These are phyloP conservation scores for Pachliopta kotzebuea DNA, from an alignment of 2,888 invertebrate species.

Conservation along the genomic window DNA sequence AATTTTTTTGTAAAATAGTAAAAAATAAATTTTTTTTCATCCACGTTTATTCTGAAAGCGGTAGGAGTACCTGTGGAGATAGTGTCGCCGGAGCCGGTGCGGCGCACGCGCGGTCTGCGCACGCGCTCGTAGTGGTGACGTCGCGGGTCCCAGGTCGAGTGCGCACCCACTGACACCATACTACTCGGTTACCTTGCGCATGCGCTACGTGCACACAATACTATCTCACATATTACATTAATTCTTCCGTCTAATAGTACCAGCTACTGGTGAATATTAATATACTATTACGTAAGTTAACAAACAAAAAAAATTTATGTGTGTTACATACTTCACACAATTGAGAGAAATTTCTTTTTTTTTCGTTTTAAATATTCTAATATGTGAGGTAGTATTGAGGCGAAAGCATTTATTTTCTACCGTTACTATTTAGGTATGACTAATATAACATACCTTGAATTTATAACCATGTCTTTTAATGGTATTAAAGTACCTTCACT, in stretches of 20 bases:
- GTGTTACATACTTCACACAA: background rate
- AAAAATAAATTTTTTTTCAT: background rate
- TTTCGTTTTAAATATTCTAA: background rate
- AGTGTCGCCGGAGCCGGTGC: slow-evolving; percentile 84
- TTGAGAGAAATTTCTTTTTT: background rate
- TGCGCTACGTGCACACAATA: slow-evolving; percentile 78
- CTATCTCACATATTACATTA: slow-evolving; percentile 13
- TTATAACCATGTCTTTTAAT: slow-evolving; percentile 14
- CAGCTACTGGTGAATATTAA: too few relatives aligned
- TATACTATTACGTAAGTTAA: too few relatives aligned
- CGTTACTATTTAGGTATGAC: slow-evolving; percentile 30
- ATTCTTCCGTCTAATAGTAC: background rate
- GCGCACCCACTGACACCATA: slow-evolving; percentile 75
- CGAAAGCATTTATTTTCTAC: slow-evolving; percentile 33
- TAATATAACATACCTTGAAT: slow-evolving; percentile 19
- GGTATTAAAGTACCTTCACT: slow-evolving; percentile 13
- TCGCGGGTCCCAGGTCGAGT: slow-evolving; percentile 94
- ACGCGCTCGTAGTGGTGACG: slow-evolving; percentile 95
- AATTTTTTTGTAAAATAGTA: too few relatives aligned
- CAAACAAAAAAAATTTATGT: background rate
- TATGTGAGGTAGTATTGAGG: slow-evolving; percentile 42
- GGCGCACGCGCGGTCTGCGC: slow-evolving; percentile 83
- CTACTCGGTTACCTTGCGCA: slow-evolving; percentile 67
- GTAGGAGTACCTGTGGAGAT: slow-evolving; percentile 77
- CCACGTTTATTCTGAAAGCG: background rate